These are phyloP conservation scores for Sphaerophoria taeniata DNA, from an alignment of 2,888 invertebrate species.

Conservation along the genomic window DNA sequence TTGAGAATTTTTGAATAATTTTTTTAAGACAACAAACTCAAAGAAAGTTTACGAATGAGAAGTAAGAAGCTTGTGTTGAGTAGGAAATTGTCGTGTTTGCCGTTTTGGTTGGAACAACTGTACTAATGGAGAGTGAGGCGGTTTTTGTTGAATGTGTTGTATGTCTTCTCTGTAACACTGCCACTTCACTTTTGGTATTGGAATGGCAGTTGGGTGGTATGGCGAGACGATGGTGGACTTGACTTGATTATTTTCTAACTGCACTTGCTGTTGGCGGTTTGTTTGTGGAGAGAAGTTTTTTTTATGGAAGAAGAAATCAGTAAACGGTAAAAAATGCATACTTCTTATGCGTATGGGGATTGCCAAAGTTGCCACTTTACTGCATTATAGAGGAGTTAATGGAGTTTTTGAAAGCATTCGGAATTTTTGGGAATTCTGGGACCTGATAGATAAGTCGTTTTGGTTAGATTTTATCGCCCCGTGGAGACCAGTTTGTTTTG, in stretches of 20 bases:
- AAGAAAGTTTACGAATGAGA: constrained; percentile 2
- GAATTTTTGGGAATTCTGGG: background rate
- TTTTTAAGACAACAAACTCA: constrained; percentile 54
- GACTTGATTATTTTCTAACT: constrained; percentile 37
- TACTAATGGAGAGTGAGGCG: constrained; percentile 21
- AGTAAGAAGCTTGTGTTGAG: constrained; percentile 39
- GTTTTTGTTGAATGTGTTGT: background rate
- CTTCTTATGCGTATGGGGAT: constrained; percentile 21
- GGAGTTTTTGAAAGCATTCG: background rate
- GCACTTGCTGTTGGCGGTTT: constrained; percentile 40
- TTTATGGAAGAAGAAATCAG: background rate
- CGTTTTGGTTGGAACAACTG: constrained; percentile 8
- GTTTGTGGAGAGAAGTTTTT: constrained; percentile 7
- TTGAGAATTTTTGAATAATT: constrained; percentile 36
- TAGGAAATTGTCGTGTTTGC: constrained; percentile 19
- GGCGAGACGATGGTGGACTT: constrained; percentile 9
- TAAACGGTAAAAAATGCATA: constrained; percentile 35
- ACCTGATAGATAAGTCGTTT: too few relatives aligned
- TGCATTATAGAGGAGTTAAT: background rate
- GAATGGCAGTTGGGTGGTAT: background rate
- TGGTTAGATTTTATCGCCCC: too few relatives aligned
- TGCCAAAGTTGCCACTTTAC: constrained; percentile 35
- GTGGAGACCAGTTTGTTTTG: too few relatives aligned
- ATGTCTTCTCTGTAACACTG: constrained; percentile 20
- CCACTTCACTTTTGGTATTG: background rate